Evolutionary conservation across 2,888 invertebrate species (phyloP).

Genomic region (Pycnomerus fuliginosus): DNA sequence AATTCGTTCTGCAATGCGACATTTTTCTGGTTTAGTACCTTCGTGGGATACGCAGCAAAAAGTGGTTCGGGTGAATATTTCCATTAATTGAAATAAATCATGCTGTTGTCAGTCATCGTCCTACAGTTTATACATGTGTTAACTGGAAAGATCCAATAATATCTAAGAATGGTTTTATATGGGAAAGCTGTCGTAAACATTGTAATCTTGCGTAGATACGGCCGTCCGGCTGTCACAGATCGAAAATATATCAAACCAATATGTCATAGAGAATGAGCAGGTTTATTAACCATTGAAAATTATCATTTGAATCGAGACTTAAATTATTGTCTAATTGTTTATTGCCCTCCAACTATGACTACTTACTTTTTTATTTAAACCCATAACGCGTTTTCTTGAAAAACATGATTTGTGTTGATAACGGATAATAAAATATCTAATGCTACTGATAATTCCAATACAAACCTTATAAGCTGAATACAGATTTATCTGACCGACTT

Average conservation of each 20-base stretch:
- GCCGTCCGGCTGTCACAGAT: conserved; percentile 1
- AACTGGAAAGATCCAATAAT: conserved; percentile 8
- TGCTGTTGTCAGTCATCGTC: conserved; percentile 33
- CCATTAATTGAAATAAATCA: conserved; percentile 53
- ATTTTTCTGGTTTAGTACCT: conserved; percentile 47
- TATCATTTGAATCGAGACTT: no score
- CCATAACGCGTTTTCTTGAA: no score
- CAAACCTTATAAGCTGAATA: no score
- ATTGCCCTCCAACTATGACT: no score
- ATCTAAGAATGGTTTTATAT: conserved; percentile 12
- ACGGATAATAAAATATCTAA: no score
- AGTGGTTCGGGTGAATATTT: conserved; percentile 49
- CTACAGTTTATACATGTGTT: conserved; percentile 20
- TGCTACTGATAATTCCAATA: no score
- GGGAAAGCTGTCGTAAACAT: conserved; percentile 15
- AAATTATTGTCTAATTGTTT: no score
- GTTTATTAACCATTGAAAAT: no score
- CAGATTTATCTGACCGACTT: no score
- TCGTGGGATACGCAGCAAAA: conserved; percentile 42
- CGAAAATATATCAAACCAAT: conserved; percentile 1
- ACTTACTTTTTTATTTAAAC: no score
- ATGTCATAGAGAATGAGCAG: conserved; percentile 5
- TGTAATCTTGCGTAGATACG: conserved; percentile 3
- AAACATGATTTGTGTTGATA: no score
- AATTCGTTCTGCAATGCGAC: conserved; percentile 20